A percentile compares a stretch with the other conserved stretches of the same genome.
These are phyloP conservation scores for Caenorhabditis angaria DNA, from an alignment of 2,888 invertebrate genomes.

Conservation along the genomic window DNA sequence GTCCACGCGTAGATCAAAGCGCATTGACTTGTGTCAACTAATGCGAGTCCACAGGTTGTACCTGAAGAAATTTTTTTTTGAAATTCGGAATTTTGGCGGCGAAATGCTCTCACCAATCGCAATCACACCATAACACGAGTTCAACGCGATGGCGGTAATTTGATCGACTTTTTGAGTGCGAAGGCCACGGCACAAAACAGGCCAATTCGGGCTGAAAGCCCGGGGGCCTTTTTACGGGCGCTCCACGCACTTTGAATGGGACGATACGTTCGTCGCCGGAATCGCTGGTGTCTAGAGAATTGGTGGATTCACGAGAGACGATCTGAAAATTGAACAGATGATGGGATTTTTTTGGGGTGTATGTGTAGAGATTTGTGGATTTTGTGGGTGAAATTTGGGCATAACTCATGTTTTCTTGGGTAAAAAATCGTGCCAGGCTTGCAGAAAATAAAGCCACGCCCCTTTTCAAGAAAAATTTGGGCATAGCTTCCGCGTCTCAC, in stretches of 20 bases:
- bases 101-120: conserved; percentile 57
- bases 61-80: conserved; percentile 24
- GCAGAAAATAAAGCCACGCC: too few species aligned
- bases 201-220: conserved; percentile 88
- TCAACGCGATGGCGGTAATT: conserved; percentile 89
- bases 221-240: conserved; percentile 85
- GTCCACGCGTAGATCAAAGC: conserved; percentile 68
- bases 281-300: conserved; percentile 59
- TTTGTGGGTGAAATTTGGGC: neutral
- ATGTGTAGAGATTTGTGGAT: neutral
- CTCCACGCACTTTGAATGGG: conserved; percentile 78
- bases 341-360: too few species aligned
- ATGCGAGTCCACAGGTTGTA: conserved; percentile 49
- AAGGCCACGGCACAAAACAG: conserved; percentile 84
- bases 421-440: too few species aligned
- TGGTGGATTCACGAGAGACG: conserved; percentile 51
- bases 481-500: too few species aligned
- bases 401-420: too few species aligned
- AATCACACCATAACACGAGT: conserved; percentile 89
- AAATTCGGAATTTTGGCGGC: neutral
- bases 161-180: conserved; percentile 81
- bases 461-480: too few species aligned
- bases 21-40: conserved; percentile 60
- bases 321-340: conserved; percentile 30
- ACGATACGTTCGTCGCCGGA: conserved; percentile 56